Conservation (phyloP, 37 sponge, comb jelly and placozoan species). For the Theonella swinhoei region DNA sequence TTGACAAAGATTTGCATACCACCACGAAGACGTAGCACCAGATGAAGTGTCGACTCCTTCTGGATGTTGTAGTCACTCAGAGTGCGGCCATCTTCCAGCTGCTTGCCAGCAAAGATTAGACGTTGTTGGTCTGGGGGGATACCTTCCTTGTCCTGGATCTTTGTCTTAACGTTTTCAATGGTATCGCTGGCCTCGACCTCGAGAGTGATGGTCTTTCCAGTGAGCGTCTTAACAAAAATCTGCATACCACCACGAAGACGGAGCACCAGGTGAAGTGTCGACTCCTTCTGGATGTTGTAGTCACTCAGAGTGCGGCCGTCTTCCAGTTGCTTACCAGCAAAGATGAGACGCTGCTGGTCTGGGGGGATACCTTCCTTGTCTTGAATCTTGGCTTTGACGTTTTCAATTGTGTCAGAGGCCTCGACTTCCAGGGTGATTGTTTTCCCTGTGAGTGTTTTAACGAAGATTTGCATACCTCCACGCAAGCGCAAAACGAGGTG, state of each 20-base stretch:
- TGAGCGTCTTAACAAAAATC: slow-evolving; percentile 90
- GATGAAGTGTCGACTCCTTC: slow-evolving; percentile 88
- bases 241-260: slow-evolving; percentile 83
- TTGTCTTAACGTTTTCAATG: slow-evolving; percentile 91
- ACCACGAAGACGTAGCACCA: slow-evolving; percentile 71
- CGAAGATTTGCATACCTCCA: slow-evolving; percentile 91
- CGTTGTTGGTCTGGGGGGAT: slow-evolving; percentile 94
- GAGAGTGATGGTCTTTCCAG: slow-evolving; percentile 88
- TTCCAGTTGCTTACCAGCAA: slow-evolving; percentile 47
- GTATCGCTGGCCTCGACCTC: slow-evolving; percentile 89
- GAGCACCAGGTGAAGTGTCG: slow-evolving; percentile 94
- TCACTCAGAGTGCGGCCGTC: slow-evolving; percentile 95
- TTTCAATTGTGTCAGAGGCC: slow-evolving; percentile 89
- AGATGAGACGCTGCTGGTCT: slow-evolving; percentile 94
- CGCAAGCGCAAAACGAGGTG: slow-evolving; percentile 55
- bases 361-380: slow-evolving; percentile 98
- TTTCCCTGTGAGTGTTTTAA: slow-evolving; percentile 93
- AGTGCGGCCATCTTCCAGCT: slow-evolving; percentile 94
- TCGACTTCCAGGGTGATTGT: slow-evolving; percentile 97
- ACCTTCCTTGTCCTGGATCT: slow-evolving; percentile 94
- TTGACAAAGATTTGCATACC: slow-evolving; percentile 84
- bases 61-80: slow-evolving; percentile 98
- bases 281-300: slow-evolving; percentile 97
- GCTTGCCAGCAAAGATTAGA: slow-evolving; percentile 75
- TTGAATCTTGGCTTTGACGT: slow-evolving; percentile 92